phyloP scores from a whole-genome alignment of 2,113 vertebrate genomes.

The Notothenia coriiceps region DNA sequence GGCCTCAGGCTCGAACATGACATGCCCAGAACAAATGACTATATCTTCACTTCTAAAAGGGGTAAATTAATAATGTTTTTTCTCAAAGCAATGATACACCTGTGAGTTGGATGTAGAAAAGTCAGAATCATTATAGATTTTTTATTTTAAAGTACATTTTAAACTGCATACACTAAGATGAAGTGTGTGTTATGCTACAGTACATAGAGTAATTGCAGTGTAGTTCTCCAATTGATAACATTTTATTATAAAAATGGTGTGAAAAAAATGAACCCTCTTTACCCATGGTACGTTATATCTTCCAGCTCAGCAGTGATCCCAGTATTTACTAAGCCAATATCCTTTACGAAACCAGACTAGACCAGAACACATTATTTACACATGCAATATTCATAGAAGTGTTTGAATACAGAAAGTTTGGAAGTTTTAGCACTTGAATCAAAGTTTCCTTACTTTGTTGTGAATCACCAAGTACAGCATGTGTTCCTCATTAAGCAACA shows the following conservation, averaged over 20 bases:
- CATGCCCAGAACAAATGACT: no score
- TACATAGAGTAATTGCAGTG: neutral
- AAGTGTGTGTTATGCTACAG: no score
- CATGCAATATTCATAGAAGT: neutral
- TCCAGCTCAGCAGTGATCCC: neutral
- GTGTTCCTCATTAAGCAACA: neutral
- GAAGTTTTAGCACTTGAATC: neutral
- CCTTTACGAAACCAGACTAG: neutral
- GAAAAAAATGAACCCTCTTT: neutral
- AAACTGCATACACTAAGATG: no score
- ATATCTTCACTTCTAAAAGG: no score
- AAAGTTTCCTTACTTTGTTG: neutral
- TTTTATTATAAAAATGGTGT: no score
- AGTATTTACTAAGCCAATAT: neutral
- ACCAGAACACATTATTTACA: neutral
- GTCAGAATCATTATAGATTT: no score
- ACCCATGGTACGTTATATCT: neutral
- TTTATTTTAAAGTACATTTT: no score
- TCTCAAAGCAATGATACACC: no score
- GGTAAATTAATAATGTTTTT: no score
- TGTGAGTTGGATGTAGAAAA: no score
- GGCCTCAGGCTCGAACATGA: no score
- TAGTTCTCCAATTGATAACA: neutral
- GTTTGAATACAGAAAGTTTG: neutral
- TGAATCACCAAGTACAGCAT: constrained; percentile 19